Evolutionary conservation across 2,888 invertebrate species (phyloP).

Genomic region (Crematogaster levior): DNA sequence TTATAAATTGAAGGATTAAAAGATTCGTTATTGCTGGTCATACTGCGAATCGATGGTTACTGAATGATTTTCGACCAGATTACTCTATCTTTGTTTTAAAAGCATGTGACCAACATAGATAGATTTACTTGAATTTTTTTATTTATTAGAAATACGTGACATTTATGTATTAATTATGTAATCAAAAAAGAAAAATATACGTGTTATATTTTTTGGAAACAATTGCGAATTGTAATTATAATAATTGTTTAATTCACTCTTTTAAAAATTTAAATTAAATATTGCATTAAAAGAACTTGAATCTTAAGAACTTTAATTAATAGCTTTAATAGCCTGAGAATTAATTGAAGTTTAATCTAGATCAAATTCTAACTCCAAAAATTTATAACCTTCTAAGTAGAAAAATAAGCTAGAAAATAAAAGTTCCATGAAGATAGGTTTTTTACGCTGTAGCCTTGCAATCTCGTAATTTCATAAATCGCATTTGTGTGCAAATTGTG

Average conservation of each 20-base stretch:
- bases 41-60: background rate
- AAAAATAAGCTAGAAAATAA: background rate
- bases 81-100: background rate
- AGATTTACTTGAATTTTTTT: background rate
- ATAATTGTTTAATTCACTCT: too few species aligned
- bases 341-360: background rate
- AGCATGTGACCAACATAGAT: background rate
- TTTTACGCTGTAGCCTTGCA: background rate
- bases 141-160: background rate
- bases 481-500: background rate
- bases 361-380: background rate
- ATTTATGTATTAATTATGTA: background rate
- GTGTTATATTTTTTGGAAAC: background rate
- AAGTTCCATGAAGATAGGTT: background rate
- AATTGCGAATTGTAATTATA: background rate
- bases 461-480: background rate
- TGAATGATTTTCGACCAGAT: background rate
- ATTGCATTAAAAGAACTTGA: background rate
- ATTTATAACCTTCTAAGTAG: background rate
- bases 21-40: background rate
- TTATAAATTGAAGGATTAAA: conserved; percentile 60
- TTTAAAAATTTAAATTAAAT: background rate
- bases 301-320: background rate
- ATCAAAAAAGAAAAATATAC: background rate
- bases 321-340: too few species aligned